Base-by-base conservation (phyloP, 1,140 invertebrate species). In the Bombus superbus region DNA sequence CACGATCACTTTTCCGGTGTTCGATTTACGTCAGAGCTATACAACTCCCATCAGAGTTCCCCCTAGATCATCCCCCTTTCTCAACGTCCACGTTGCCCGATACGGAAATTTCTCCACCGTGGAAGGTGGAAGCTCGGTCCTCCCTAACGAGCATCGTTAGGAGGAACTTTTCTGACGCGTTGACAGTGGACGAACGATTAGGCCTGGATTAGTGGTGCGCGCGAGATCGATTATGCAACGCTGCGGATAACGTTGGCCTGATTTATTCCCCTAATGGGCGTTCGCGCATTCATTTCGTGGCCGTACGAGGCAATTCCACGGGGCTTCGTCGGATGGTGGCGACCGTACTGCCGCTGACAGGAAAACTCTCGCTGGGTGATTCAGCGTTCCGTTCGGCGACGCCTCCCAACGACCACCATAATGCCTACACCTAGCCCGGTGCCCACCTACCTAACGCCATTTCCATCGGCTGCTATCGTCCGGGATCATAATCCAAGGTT, bases 251-350 rank as follows among this genome's bases (percentile, higher is more conserved):
- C 94, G 92, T 94, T 93, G 86, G 92, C 89, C 95, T 95, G 95
- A 95, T 95, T 95, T 95, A 95, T 95, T 95, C 93, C 94, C 94
- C 92, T 95, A 95, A 95, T 95, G 94, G 95, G 94, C 94, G 94
- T 95, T 95, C 92, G 95, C 93, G 94, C 94, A 95, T 95, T 95
- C 94, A 95, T 95, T 95, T 95, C 91, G 91, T 92, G 87, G 92
- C 91, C 90, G 93, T 92, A 92, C 93, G 91, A 93, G 94, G 94
- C 93, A 94, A 95, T 95, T 95, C 91, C 92, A 91, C 85, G 91
- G 92, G 93, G 93, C 91, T 92, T 93, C 93, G 90, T 92, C 88
- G 91, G 92, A 92, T 92, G 91, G 90, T 86, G 90, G 91, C 88
- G 88, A 87, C 88, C 92, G 89, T 92, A 92, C 93, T 95, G 94